Evolutionary conservation across 1,140 invertebrate species (phyloP).

Genomic region (Armadillidium nasatum): DNA sequence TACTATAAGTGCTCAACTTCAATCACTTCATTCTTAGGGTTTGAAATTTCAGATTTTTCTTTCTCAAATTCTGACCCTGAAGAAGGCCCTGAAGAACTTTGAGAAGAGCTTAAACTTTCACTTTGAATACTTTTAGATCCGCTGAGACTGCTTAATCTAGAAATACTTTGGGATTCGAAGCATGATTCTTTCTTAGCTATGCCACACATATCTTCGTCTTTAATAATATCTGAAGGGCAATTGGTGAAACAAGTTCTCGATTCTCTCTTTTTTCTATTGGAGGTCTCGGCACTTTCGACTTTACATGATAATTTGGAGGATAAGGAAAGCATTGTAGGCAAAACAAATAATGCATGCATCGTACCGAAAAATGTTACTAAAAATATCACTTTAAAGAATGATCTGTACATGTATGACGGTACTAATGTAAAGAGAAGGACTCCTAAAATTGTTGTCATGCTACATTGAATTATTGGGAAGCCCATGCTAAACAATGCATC

Average conservation of each 20-base stretch:
- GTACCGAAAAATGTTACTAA: conserved; percentile 90
- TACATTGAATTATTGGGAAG: conserved; percentile 88
- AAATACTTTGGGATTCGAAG: background rate
- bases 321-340: conserved; percentile 85
- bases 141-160: background rate
- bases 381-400: conserved; percentile 98
- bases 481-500: conserved; percentile 84
- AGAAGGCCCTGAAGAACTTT: background rate
- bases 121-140: background rate
- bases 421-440: conserved; percentile 80
- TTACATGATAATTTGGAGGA: background rate
- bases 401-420: conserved; percentile 93
- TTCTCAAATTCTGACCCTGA: background rate
- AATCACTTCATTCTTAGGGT: background rate
- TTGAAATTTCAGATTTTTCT: background rate
- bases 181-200: background rate
- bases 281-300: background rate
- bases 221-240: background rate
- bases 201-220: background rate
- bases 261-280: background rate
- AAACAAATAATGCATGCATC: conserved; percentile 82
- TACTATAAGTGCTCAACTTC: background rate
- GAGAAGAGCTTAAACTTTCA: background rate
- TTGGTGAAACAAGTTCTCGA: background rate
- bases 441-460: conserved; percentile 85